Evolutionary conservation across 1,140 invertebrate genomes (phyloP).

Genomic region (Pectinophora gossypiella): DNA sequence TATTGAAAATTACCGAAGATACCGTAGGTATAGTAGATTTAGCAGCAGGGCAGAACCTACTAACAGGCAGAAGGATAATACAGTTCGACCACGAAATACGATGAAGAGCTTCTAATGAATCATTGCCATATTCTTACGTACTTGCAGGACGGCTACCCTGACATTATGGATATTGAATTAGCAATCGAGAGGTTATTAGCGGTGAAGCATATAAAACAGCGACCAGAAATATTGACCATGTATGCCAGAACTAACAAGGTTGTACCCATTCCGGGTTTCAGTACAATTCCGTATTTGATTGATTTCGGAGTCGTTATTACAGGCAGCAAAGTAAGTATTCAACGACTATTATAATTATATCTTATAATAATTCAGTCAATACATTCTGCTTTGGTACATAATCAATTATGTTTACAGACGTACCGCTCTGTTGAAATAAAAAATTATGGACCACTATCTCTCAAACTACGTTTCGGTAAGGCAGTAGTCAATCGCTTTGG

Average conservation of each 20-base stretch:
- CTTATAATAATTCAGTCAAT: too few species aligned
- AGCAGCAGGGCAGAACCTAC: too few species aligned
- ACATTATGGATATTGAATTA: slow-evolving; percentile 59
- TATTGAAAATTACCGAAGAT: too few species aligned
- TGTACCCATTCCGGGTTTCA: slow-evolving; percentile 50
- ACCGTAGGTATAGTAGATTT: too few species aligned
- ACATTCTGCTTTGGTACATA: too few species aligned
- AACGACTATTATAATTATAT: too few species aligned
- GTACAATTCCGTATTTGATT: slow-evolving; percentile 50
- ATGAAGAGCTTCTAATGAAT: too few species aligned
- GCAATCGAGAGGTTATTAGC: slow-evolving; percentile 55
- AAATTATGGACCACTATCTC: slow-evolving; percentile 57
- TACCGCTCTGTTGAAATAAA: slow-evolving; percentile 50
- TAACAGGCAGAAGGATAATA: too few species aligned
- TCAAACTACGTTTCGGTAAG: slow-evolving; percentile 54
- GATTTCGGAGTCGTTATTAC: slow-evolving; percentile 63
- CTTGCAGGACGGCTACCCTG: slow-evolving; percentile 53
- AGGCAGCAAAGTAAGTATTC: slow-evolving; percentile 43
- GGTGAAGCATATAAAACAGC: slow-evolving; percentile 40
- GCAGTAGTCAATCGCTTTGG: slow-evolving; percentile 39
- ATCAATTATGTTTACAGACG: too few species aligned
- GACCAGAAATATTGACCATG: slow-evolving; percentile 40
- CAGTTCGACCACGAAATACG: too few species aligned
- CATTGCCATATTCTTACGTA: too few species aligned
- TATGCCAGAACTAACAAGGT: slow-evolving; percentile 33